phyloP scores from a whole-genome alignment of 1,140 invertebrate species.

The Eubasilissa regina region DNA sequence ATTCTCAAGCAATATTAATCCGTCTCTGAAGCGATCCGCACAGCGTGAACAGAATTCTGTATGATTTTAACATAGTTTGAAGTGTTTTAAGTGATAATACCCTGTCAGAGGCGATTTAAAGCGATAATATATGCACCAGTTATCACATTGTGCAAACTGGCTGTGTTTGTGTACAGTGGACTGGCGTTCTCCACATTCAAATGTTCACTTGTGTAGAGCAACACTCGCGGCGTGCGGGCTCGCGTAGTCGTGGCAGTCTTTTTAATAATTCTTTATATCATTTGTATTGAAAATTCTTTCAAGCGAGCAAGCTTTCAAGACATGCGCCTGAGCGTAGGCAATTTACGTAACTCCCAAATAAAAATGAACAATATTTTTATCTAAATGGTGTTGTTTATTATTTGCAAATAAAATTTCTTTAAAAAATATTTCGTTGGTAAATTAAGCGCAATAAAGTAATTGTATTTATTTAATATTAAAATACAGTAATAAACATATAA shows the following conservation, averaged over 20 bases:
- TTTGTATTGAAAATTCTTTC: not conserved
- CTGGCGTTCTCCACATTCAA: conserved; percentile 12
- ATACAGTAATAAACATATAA: too few relatives aligned
- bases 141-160: conserved; percentile 49
- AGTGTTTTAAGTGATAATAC: conserved; percentile 1
- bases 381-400: too few relatives aligned
- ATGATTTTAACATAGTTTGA: too few relatives aligned
- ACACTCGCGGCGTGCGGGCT: conserved; percentile 13
- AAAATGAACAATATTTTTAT: too few relatives aligned
- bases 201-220: not conserved
- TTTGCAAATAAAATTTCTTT: not conserved
- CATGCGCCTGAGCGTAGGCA: not conserved
- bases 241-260: conserved; percentile 5
- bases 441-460: not conserved
- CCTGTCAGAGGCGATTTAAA: conserved; percentile 37
- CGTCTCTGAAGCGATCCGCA: too few relatives aligned
- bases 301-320: not conserved
- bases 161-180: conserved; percentile 53
- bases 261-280: not conserved
- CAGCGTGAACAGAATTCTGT: too few relatives aligned
- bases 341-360: not conserved
- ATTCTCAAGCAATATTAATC: too few relatives aligned
- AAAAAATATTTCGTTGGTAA: not conserved
- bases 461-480: not conserved
- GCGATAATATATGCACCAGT: conserved; percentile 43